A percentile compares a stretch with the other conserved stretches of the same genome.
Conservation (phyloP, 2,113 vertebrate species). For the Athene noctua region DNA sequence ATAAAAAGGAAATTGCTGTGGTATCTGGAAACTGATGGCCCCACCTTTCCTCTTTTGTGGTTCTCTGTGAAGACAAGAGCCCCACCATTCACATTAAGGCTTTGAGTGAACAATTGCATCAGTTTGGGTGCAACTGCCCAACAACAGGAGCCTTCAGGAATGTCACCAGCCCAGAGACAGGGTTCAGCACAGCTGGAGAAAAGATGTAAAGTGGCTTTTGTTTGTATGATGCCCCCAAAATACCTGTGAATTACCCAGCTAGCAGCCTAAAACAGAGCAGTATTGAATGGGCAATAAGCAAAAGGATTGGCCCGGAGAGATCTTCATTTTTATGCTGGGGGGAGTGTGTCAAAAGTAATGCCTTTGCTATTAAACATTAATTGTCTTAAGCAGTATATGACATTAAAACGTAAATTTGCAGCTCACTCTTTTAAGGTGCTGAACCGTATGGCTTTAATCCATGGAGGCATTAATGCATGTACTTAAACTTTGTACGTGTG, state of each 20-base stretch:
- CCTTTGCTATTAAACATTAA: background rate
- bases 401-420: conserved; percentile 11
- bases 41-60: background rate
- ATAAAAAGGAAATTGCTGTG: background rate
- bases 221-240: background rate
- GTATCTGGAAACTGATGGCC: background rate
- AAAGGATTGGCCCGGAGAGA: background rate
- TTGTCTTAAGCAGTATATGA: background rate
- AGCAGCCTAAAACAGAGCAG: rapidly evolving
- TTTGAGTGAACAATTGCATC: background rate
- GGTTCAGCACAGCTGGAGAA: background rate
- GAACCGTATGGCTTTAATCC: conserved; percentile 11
- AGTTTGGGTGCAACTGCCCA: background rate
- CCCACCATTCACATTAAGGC: background rate
- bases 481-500: background rate
- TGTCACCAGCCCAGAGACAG: rapidly evolving
- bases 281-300: background rate
- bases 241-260: background rate
- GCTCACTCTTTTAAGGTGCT: background rate
- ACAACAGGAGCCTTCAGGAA: background rate
- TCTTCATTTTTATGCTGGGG: background rate
- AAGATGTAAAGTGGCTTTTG: rapidly evolving
- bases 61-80: background rate
- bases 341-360: background rate
- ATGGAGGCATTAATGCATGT: background rate